Base-by-base conservation (phyloP, 2,888 invertebrate genomes). In the Drosophila rubida region DNA sequence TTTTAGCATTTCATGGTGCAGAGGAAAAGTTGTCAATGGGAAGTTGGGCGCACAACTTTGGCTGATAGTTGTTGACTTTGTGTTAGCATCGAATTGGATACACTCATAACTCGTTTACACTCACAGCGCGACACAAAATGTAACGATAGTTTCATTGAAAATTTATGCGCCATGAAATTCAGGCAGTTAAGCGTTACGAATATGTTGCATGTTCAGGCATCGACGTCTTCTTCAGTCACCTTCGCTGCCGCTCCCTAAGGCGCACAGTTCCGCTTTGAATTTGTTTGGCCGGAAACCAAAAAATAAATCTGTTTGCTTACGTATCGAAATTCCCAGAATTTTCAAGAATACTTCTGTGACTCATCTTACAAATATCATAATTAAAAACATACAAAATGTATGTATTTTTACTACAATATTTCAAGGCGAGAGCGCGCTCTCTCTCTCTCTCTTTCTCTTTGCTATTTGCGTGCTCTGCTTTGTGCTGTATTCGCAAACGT, bases 61-160 rank as follows among this genome's bases (percentile, higher is more conserved):
- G 6, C 35, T 49, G 73, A 77, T 74, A 74, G 73, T 77, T 66
- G 77, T 73, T 72, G 77, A 67, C 73, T 74, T 74, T 74, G 39
- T 45, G 35, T 23, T 39, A 19, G 37, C 51, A 68, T 16, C 16
- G 46, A 19, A 3, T 19, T 19, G 6, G 45, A 30, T 48, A 45
- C 19, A 2, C 16, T 14, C 41, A 14, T 5, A 35, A 6, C 27
- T 39, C 8, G 23, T 1, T 39, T 22, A 57, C 39, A 4, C 27
- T 25, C n/a, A n/a, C n/a, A n/a, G n/a, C n/a, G 19, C n/a, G n/a
- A 22, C 19, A 37, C 13, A 62, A 22, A 62, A 22, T 9, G 49
- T 42, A 23, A 51, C 14, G 22, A 22, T 14, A 14, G 23, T 41
- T 49, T 6, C 39, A 58, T 42, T 32, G 30, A 32, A 42, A 23